phyloP scores from a whole-genome alignment of 2,797 vertebrate genomes.

The Sylvilagus floridanus region DNA sequence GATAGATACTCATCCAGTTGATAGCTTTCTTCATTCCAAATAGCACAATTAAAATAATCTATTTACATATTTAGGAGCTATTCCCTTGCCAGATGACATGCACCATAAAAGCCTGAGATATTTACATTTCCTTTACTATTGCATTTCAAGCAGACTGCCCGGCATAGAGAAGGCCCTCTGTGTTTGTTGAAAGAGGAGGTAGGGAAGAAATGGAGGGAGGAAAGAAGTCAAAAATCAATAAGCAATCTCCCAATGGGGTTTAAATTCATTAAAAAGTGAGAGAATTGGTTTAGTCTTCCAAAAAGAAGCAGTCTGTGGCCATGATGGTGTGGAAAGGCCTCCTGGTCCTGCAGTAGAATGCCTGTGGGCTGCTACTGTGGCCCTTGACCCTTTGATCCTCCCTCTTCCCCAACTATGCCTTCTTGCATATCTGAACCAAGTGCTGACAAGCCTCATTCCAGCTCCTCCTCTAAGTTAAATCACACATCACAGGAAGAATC shows the following conservation, averaged over 20 bases:
- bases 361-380: neutral
- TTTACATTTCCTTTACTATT: neutral
- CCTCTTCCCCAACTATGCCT: neutral
- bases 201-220: neutral
- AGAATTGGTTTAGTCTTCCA: neutral
- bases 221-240: neutral
- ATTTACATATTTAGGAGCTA: neutral
- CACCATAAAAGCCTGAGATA: neutral
- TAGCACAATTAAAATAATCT: neutral
- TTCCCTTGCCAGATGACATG: neutral
- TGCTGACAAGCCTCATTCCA: neutral
- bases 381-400: neutral
- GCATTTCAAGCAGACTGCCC: neutral
- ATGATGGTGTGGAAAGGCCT: neutral
- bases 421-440: neutral
- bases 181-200: neutral
- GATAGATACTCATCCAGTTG: neutral
- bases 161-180: neutral
- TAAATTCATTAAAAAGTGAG: neutral
- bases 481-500: neutral
- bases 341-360: neutral
- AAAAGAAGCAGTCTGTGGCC: neutral
- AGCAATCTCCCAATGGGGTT: neutral
- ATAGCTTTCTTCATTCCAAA: neutral
- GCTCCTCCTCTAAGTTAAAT: neutral